Base-by-base conservation (phyloP, 2,888 invertebrate species). In the Liopterus haemorrhoidalis region DNA sequence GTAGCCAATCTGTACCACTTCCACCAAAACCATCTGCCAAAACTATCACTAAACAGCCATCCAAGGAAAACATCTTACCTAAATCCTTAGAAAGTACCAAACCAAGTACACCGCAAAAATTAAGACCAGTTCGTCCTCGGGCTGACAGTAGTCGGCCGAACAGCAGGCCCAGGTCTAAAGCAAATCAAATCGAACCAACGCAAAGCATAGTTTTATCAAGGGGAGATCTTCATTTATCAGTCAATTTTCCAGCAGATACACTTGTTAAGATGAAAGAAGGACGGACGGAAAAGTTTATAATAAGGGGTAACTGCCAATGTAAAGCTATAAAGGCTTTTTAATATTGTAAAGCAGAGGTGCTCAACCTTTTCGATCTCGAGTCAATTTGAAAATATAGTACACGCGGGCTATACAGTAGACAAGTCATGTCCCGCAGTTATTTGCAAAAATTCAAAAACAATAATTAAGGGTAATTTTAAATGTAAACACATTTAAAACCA, bases 211-310 rank as follows among this genome's bases (percentile, higher is more conserved):
- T 59, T 18, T 52, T 70, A 31, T 59, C 54, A n/a, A 58, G 63
- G 24, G 68, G 67, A 8, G 59, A 58, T 40, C 55, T 70, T 36
- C 60, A 63, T 35, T 53, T 70, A 8, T 56, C 61, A 0, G 59
- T 70, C 9, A 65, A 63, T 57, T 68, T 69, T 55, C 69, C 69
- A 8, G 54, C 65, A 1, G 64, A 68, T 49, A 61, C 68, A 4
- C 49, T 53, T 5, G 61, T 70, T 1, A 62, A 60, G 36, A 56
- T 66, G 14, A 57, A 60, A 11, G 56, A 60, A 39, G 62, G 63
- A 5, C 56, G 54, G 36, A 50, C 54, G 8, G 60, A 65, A 40
- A 61, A 57, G 42, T 33, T 63, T 31, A 40, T 68, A 22, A 42
- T 57, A 30, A 20, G 12, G 9, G 32, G 44, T 5, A 14, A 30